phyloP scores from a whole-genome alignment of 2,113 vertebrate genomes.

The Malurus alboscapulatus region DNA sequence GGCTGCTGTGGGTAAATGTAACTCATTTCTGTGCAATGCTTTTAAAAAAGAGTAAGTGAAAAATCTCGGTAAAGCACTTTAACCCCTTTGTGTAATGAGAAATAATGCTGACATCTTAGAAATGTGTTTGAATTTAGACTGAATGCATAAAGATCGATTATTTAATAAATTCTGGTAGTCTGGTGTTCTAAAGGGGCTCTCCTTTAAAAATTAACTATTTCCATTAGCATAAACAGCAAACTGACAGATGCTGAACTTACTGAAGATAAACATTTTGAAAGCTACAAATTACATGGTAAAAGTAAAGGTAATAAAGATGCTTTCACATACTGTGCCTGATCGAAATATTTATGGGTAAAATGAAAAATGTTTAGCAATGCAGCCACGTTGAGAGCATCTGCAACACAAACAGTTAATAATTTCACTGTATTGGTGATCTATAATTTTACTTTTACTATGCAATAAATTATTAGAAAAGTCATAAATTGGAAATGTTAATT shows the following conservation, averaged over 20 bases:
- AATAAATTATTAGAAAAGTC: neutral
- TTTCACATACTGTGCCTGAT: neutral
- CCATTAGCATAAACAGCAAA: neutral
- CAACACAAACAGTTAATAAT: neutral
- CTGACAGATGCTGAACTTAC: neutral
- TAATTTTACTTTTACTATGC: neutral
- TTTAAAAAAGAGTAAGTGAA: neutral
- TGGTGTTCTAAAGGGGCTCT: neutral
- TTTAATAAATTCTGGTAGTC: neutral
- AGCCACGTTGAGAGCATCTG: neutral
- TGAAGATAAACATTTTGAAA: neutral
- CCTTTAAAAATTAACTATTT: slow-evolving; percentile 17
- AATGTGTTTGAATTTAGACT: neutral
- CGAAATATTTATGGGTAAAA: neutral
- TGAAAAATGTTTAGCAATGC: neutral
- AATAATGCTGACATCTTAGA: neutral
- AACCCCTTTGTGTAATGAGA: neutral
- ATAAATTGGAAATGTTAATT: neutral
- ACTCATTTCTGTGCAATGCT: slow-evolving; percentile 2
- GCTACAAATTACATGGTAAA: neutral
- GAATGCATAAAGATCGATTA: neutral
- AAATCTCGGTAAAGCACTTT: slow-evolving; percentile 24
- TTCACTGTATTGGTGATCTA: neutral
- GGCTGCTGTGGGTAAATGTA: slow-evolving; percentile 18
- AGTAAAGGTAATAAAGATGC: neutral